Evolutionary conservation across 2,113 vertebrate species (phyloP).

Genomic region (Gavia stellata): DNA sequence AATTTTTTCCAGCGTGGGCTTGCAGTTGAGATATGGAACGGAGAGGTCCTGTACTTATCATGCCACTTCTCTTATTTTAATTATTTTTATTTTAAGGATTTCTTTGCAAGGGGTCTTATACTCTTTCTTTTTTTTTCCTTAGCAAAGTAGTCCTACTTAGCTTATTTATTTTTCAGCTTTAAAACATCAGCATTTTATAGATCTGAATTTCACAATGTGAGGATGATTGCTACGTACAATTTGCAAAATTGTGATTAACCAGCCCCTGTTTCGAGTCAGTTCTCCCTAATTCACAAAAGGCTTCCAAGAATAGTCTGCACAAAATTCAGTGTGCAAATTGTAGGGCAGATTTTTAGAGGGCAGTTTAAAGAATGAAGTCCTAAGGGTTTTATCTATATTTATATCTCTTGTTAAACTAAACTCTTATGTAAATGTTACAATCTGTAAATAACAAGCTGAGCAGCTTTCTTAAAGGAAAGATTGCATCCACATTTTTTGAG

Average conservation of each 20-base stretch:
- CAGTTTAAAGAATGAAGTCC: constrained; percentile 80
- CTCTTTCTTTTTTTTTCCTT: constrained; percentile 30
- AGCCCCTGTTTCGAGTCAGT: constrained; percentile 77
- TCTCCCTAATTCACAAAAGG: constrained; percentile 78
- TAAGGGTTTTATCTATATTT: constrained; percentile 82
- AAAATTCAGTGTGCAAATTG: constrained; percentile 80
- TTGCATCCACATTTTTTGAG: constrained; percentile 74
- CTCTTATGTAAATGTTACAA: constrained; percentile 82
- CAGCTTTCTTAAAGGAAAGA: constrained; percentile 72
- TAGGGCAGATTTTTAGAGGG: constrained; percentile 80
- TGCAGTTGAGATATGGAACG: not conserved
- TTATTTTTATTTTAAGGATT: constrained; percentile 58
- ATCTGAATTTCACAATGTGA: constrained; percentile 80
- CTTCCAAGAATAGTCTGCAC: constrained; percentile 80
- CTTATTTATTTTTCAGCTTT: constrained; percentile 81
- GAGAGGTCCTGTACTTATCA: not conserved
- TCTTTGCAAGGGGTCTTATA: constrained; percentile 62
- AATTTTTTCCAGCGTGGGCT: not conserved
- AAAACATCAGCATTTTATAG: constrained; percentile 78
- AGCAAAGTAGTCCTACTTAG: constrained; percentile 68
- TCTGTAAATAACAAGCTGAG: constrained; percentile 77
- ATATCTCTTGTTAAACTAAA: constrained; percentile 79
- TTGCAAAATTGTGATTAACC: constrained; percentile 82
- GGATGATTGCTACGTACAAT: constrained; percentile 82
- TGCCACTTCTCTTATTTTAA: constrained; percentile 25